Base-by-base conservation (phyloP, 2,888 invertebrate genomes). In the Craniophora ligustri region DNA sequence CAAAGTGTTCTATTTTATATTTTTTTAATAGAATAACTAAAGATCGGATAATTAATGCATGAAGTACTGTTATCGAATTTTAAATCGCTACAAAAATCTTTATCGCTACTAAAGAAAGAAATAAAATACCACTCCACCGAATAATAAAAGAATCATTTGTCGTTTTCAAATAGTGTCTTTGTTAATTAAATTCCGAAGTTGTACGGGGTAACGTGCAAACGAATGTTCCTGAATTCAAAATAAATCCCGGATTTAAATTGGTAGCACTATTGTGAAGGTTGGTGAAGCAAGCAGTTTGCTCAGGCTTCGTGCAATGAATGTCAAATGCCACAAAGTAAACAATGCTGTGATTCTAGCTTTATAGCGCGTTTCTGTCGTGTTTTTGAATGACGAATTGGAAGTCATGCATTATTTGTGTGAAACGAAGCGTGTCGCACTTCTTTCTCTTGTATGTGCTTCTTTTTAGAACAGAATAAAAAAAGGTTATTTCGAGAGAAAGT, bases 151-250 rank as follows among this genome's bases (percentile, higher is more conserved):
- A 38, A 49, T 45, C 11, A 62, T n/a, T n/a, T n/a, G 23, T 39
- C 10, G n/a, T 31, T 46, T 39, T 39, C 31, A 15, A 26, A 41
- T 21, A 18, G 34, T 13, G 62, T 54, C 31, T 62, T 36, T 16
- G 44, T 49, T 64, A 67, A 68, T 68, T 64, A 55, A 63, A 64
- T 55, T 56, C 38, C 34, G 14, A 35, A 67, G 49, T 55, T 36
- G 49, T 34, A 50, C 36, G 18, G 32, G 26, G 14, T 30, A 50
- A 38, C 36, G 30, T 45, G 47, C 8, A 49, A 49, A 62, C 15
- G 16, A 11, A n/a, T 49, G 16, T 23, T 8, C 5, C 14, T 8
- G 2, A 39, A 44, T 49, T 42, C 0, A 19, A 30, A 16, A 26
- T 19, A 28, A 55, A 57, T 15, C 34, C 26, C 0, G 46, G 26